Base-by-base conservation (phyloP, 2,888 invertebrate genomes). In the Chaetoderma sp. region DNA sequence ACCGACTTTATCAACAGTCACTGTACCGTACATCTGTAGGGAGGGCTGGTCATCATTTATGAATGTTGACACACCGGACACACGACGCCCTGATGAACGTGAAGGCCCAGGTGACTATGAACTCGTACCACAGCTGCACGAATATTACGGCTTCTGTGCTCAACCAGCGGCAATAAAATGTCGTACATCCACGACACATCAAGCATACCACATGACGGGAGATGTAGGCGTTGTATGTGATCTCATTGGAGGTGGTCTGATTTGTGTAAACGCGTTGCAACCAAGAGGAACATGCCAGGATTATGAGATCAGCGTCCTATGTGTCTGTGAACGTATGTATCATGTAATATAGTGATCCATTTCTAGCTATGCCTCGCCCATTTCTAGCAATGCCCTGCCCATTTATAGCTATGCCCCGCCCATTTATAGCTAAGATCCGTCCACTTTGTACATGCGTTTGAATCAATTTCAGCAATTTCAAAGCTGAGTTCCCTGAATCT, bases 231-330 rank as follows among this genome's bases (percentile, higher is more conserved):
- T 84, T 3, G 65, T 71, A 1, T 82, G 82, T 71, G 80, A 82
- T 60, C n/a, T n/a, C 32, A 58, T 66, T 10, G 62, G 72, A 25
- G 80, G 78, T 68, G 82, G 82, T 6, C 72, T 82, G 16, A 65
- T 79, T 8, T 82, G 82, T 65, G 77, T 76, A 65, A 80, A 80
- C 67, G 65, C 68, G 56, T 76, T 78, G 44, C 81, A 80, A 60
- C 39, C 47, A 5, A 70, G 68, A 21, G 71, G 71, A 16, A 61
- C 67, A 23, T 95, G 95, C 76, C 89, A 91, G 1, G 94, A 95
- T 88, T 95, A 94, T 81, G 94, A 95, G 86, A 91, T 95, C 56
- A 89, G 93, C 32, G 92, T 94, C 1, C 88, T 90, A 42, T 95
- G 95, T 80, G 52, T 32, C n/a, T 52, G 52, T 52, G 52, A 52